Percentiles rank a stretch among this genome's conserved stretches.
Conservation (phyloP, 2,888 invertebrate species). For the Creontiades dilutus region DNA sequence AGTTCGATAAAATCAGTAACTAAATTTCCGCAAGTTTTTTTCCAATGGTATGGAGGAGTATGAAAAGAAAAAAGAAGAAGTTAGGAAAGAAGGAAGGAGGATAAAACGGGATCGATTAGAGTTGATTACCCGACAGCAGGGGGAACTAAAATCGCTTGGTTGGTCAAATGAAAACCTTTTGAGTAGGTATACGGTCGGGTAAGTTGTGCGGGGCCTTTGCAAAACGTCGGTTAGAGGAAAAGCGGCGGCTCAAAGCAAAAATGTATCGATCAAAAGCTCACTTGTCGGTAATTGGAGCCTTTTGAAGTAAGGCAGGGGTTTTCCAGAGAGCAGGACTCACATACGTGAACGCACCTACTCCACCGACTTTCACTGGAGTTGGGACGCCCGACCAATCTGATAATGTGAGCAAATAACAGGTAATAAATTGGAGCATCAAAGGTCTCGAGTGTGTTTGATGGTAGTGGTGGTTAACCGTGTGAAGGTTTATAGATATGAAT, state of each 20-base stretch:
- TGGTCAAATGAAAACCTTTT: constrained; percentile 63
- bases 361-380: too few species aligned
- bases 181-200: constrained; percentile 54
- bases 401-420: too few species aligned
- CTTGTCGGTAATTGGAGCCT: constrained; percentile 57
- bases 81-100: not conserved
- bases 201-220: constrained; percentile 55
- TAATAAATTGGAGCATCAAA: too few species aligned
- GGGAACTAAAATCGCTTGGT: constrained; percentile 51
- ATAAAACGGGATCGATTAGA: constrained; percentile 54
- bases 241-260: constrained; percentile 52
- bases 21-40: not conserved
- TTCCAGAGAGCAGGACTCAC: not conserved
- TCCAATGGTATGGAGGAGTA: not conserved
- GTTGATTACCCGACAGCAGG: constrained; percentile 44
- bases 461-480: too few species aligned
- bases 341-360: not conserved
- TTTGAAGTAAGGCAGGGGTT: constrained; percentile 40
- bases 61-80: not conserved
- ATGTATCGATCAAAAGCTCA: constrained; percentile 61
- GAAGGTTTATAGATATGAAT: too few species aligned
- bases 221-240: constrained; percentile 30
- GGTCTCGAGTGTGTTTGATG: too few species aligned
- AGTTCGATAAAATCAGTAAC: not conserved
- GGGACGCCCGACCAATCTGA: too few species aligned